Evolutionary conservation across 2,888 invertebrate genomes (phyloP), one percentile per base, ranked within the genome.

Genomic region (Hemithea aestivaria): DNA sequence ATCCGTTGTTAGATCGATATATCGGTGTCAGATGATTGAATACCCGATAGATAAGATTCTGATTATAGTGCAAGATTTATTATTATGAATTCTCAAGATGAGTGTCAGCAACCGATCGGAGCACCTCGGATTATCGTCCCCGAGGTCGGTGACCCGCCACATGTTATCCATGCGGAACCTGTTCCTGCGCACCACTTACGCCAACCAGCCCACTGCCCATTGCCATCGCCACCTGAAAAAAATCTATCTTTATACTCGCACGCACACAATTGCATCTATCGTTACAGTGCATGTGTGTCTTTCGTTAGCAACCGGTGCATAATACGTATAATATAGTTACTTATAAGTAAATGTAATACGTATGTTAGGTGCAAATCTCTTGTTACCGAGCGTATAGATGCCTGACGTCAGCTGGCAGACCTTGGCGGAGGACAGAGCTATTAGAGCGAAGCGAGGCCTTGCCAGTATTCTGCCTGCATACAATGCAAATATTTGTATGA

Each of bases 351-450:
- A 16, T 4, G 3, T 16, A 33, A 45, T 43, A 51, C 45, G 51
- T 61, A 49, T 55, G 51, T 54, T 63, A 51, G 51, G 66, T 69
- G 67, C 66, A 65, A 74, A 73, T 74, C 71, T 75, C 67, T 71
- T 68, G 73, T 73, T 73, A 70, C 74, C 64, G 61, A 66, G 73
- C 69, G 74, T 72, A n/a, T n/a, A 74, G 69, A 63, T 67, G 67
- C 48, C 47, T 81, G 76, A 81, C 81, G 81, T 80, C 80, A 80
- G 56, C 66, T 64, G 59, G 68, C 61, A 78, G 71, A 74, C 84
- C 83, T 84, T 80, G 82, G 63, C 51, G 69, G 71, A 79, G 81
- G 81, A 78, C 80, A 73, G 66, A 67, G 66, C 75, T 81, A 78
- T 79, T 80, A 81, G 74, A 80, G 70, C 77, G 72, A 69, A 61